Conservation (phyloP, 2,113 vertebrate species). For the Grammomys surdaster region DNA sequence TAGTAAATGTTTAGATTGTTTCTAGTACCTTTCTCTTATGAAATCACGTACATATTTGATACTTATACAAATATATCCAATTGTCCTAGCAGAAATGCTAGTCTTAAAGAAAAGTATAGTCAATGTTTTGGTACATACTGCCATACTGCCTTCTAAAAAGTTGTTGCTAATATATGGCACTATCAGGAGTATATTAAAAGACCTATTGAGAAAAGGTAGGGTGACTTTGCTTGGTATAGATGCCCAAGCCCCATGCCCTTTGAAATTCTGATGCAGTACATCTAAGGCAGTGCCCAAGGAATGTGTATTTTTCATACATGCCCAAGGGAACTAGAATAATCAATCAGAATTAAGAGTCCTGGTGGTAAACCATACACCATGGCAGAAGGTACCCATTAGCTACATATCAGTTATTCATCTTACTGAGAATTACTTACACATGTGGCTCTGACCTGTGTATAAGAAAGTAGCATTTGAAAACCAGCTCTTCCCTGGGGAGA, state of each 20-base stretch:
- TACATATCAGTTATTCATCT: constrained; percentile 61
- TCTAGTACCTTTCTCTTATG: neutral
- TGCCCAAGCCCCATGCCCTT: neutral
- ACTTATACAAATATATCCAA: neutral
- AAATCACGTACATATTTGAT: neutral
- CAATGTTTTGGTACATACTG: neutral
- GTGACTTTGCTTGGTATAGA: neutral
- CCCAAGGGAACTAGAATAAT: constrained; percentile 52
- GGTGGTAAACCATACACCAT: constrained; percentile 10
- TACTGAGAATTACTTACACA: constrained; percentile 68
- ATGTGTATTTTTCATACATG: constrained; percentile 25
- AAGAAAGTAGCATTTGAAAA: constrained; percentile 68
- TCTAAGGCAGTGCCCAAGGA: neutral
- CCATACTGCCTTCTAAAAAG: constrained; percentile 1
- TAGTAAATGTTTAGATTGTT: neutral
- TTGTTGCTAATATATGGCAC: neutral
- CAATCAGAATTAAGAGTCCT: neutral
- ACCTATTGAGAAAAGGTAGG: neutral
- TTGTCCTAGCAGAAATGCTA: neutral
- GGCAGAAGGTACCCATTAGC: constrained; percentile 75
- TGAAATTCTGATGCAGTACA: constrained; percentile 1
- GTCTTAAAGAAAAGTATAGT: neutral
- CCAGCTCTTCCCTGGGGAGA: constrained; percentile 28
- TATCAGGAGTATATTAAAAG: neutral
- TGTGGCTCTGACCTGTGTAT: constrained; percentile 55